Conservation (phyloP, 2,113 vertebrate genomes). For the Euleptes europaea region DNA sequence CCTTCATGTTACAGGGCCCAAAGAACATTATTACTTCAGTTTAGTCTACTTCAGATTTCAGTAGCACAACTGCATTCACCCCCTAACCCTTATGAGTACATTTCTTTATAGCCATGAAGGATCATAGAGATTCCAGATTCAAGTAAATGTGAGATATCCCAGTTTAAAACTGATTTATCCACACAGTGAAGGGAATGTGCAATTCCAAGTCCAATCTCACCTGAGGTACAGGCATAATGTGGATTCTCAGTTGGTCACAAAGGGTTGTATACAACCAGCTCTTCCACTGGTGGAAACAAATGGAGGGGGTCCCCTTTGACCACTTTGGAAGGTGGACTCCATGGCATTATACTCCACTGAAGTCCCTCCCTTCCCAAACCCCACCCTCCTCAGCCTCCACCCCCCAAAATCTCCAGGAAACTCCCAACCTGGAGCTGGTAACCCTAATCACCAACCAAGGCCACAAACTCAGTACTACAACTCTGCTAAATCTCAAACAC, state of each 20-base stretch:
- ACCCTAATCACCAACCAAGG: neutral
- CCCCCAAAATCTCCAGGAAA: too few species aligned
- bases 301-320: too few species aligned
- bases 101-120: neutral
- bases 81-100: neutral
- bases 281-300: too few species aligned
- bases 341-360: too few species aligned
- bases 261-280: too few species aligned
- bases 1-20: neutral
- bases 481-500: neutral
- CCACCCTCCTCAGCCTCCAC: too few species aligned
- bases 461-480: neutral
- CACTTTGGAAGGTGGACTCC: too few species aligned
- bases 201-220: neutral
- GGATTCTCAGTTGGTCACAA: too few species aligned
- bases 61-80: neutral
- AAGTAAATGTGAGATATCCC: neutral
- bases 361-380: too few species aligned
- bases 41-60: neutral
- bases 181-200: neutral
- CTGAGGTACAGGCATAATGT: neutral
- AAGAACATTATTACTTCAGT: neutral
- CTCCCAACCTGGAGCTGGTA: too few species aligned
- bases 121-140: neutral
- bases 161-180: neutral